Conservation (phyloP, 2,113 vertebrate species). For the Probosciger aterrimus region DNA sequence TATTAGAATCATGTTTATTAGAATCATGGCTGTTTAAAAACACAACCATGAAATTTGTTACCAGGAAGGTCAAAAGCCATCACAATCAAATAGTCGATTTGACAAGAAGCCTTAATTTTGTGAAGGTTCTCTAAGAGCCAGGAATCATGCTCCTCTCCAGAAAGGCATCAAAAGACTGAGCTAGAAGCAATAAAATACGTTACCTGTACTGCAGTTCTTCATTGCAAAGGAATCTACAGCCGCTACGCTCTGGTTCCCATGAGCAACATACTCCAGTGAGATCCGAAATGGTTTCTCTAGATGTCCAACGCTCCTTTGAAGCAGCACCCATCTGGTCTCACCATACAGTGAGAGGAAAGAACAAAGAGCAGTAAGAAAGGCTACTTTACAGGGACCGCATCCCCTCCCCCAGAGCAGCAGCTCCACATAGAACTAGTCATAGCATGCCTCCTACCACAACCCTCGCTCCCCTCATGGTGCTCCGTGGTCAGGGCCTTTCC, state of each 20-base stretch:
- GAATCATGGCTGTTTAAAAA: neutral
- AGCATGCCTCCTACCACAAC: neutral
- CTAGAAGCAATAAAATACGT: neutral
- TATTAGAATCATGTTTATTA: neutral
- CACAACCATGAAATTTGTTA: neutral
- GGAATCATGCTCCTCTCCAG: neutral
- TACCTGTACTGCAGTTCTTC: slow-evolving; percentile 83
- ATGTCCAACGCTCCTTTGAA: slow-evolving; percentile 73
- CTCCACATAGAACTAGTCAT: neutral
- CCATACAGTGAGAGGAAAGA: slow-evolving; percentile 27
- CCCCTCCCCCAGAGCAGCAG: neutral
- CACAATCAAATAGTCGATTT: neutral
- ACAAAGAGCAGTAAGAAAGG: slow-evolving; percentile 53
- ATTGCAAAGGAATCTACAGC: slow-evolving; percentile 78
- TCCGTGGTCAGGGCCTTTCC: neutral
- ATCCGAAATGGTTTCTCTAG: slow-evolving; percentile 76
- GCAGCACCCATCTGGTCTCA: slow-evolving; percentile 77
- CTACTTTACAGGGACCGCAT: neutral
- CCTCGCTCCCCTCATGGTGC: neutral
- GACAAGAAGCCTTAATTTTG: neutral
- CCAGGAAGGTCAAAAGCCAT: neutral
- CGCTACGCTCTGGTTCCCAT: slow-evolving; percentile 63
- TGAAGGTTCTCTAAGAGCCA: neutral
- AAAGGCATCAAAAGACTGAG: neutral
- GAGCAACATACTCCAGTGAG: slow-evolving; percentile 72